phyloP scores from a whole-genome alignment of 2,113 vertebrate species.

The Ophiodon elongatus region DNA sequence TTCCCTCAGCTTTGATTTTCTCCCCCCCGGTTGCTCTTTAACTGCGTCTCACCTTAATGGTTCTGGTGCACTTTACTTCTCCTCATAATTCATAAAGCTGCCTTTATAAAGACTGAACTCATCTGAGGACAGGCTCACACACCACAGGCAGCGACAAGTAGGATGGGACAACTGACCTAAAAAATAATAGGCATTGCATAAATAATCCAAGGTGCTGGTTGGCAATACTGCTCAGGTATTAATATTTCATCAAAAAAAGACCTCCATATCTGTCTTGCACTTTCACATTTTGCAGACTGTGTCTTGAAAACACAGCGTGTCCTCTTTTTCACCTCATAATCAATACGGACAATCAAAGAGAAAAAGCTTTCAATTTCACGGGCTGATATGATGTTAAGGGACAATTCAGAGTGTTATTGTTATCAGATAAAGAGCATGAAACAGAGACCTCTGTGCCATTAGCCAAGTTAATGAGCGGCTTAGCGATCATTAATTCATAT shows the following conservation, averaged over 20 bases:
- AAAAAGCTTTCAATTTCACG: conserved; percentile 11
- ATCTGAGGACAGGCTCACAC: conserved; percentile 16
- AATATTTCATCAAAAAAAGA: conserved; percentile 73
- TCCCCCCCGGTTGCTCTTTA: conserved; percentile 12
- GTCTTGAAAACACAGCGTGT: neutral
- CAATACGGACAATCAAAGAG: neutral
- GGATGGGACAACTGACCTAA: conserved; percentile 65
- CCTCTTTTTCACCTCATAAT: neutral
- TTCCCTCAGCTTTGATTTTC: conserved; percentile 22
- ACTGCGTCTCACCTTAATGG: conserved; percentile 8
- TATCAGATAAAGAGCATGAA: conserved; percentile 6
- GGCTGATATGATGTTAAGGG: neutral
- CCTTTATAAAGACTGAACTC: conserved; percentile 24
- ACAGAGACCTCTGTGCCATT: conserved; percentile 20
- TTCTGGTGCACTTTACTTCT: conserved; percentile 35
- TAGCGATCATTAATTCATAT: conserved; percentile 20
- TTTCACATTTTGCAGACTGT: neutral
- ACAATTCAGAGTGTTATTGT: neutral
- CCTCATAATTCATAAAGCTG: conserved; percentile 48
- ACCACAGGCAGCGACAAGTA: conserved; percentile 18
- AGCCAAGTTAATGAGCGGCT: conserved; percentile 24
- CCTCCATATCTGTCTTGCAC: conserved; percentile 2
- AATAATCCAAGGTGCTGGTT: conserved; percentile 72
- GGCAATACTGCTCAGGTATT: conserved; percentile 65
- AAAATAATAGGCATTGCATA: conserved; percentile 63